phyloP scores from a whole-genome alignment of 2,888 invertebrate species.

The Rhamnusium bicolor region DNA sequence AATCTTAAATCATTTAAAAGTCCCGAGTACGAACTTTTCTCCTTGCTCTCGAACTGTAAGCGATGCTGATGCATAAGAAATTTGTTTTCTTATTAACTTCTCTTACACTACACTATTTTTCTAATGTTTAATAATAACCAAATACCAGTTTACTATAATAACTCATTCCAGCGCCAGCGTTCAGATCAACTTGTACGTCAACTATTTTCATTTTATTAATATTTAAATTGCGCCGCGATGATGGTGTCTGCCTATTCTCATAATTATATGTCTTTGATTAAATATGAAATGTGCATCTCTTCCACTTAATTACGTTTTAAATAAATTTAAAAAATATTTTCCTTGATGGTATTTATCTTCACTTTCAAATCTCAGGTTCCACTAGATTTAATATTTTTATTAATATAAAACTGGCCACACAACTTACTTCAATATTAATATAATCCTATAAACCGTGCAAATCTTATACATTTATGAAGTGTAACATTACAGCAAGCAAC shows the following conservation, averaged over 20 bases:
- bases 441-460: background rate
- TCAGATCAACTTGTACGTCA: background rate
- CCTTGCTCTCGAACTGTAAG: background rate
- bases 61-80: no score
- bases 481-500: constrained; percentile 8
- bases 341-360: background rate
- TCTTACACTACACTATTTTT: background rate
- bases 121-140: background rate
- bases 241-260: background rate
- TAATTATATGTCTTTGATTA: background rate
- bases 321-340: background rate
- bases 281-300: background rate
- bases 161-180: background rate
- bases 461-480: constrained; percentile 9
- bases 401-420: no score
- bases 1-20: no score
- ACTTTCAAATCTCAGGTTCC: no score
- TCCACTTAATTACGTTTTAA: background rate
- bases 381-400: no score
- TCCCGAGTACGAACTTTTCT: no score
- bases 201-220: background rate
- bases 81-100: background rate
- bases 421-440: background rate
- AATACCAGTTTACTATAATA: background rate
- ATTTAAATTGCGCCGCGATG: background rate